phyloP scores from a whole-genome alignment of 2,113 vertebrate species.

The Carettochelys insculpta region DNA sequence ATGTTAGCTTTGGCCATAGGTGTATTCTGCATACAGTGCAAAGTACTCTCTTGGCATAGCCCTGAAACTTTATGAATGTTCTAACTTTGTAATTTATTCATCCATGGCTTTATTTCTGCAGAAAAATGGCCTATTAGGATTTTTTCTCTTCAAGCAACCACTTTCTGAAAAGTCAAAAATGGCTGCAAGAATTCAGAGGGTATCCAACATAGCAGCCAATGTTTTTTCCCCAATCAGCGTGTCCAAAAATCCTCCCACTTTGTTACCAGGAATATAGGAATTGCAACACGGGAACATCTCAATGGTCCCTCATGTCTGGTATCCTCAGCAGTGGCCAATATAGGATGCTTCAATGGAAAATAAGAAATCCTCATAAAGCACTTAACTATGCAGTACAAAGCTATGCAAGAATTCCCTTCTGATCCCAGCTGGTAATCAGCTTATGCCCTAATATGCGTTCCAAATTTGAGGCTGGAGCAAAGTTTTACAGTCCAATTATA shows the following conservation, averaged over 20 bases:
- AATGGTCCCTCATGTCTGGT: not conserved
- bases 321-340: rapidly evolving
- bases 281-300: rapidly evolving
- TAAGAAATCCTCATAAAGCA: not conserved
- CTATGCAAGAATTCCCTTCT: slow-evolving; percentile 45
- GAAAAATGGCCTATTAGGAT: not conserved
- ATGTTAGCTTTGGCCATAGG: not conserved
- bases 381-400: not conserved
- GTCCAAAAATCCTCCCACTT: not conserved
- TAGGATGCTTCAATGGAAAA: not conserved
- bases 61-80: too few species aligned
- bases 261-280: not conserved
- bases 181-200: not conserved
- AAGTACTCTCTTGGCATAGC: not conserved
- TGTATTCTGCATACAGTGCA: not conserved
- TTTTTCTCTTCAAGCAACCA: not conserved
- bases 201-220: not conserved
- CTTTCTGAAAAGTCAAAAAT: not conserved
- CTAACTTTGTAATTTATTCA: not conserved
- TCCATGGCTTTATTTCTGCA: not conserved
- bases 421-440: slow-evolving; percentile 51
- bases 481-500: slow-evolving; percentile 72
- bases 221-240: not conserved
- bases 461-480: slow-evolving; percentile 69
- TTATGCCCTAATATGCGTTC: slow-evolving; percentile 25